Evolutionary conservation across 2,888 invertebrate species (phyloP).

Genomic region (Drosophila bunnanda): DNA sequence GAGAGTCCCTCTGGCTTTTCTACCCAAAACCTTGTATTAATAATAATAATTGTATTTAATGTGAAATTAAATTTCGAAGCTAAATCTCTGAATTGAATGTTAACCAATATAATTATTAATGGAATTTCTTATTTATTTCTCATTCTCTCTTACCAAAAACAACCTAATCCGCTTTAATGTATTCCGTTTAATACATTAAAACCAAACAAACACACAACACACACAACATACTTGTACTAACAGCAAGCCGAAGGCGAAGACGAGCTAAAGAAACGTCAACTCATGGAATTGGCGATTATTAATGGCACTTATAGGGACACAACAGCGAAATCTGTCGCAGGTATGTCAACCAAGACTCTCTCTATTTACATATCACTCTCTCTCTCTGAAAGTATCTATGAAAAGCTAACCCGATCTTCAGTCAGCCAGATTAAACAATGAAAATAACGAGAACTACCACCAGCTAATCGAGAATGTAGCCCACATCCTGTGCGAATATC

Average conservation of each 20-base stretch:
- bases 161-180: conserved; percentile 77
- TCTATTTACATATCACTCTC: conserved; percentile 34
- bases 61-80: conserved; percentile 47
- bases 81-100: conserved; percentile 52
- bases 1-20: conserved; percentile 12
- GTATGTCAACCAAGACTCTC: conserved; percentile 85
- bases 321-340: conserved; percentile 94
- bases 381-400: too few relatives aligned
- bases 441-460: conserved; percentile 25
- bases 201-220: conserved; percentile 50
- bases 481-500: conserved; percentile 27
- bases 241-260: conserved; percentile 99
- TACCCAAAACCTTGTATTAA: conserved; percentile 49
- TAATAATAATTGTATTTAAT: conserved; percentile 47
- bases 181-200: conserved; percentile 78
- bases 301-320: conserved; percentile 99
- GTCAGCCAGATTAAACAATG: conserved; percentile 24
- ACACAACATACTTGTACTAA: conserved; percentile 77
- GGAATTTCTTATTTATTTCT: conserved; percentile 60
- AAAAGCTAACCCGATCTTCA: conserved; percentile 24
- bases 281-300: conserved; percentile 99
- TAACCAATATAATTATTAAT: conserved; percentile 71
- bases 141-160: conserved; percentile 66
- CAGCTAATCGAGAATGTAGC: conserved; percentile 37
- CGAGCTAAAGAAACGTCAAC: conserved; percentile 99